phyloP scores from a whole-genome alignment of 2,888 invertebrate genomes.

The Eremobia ochroleuca region DNA sequence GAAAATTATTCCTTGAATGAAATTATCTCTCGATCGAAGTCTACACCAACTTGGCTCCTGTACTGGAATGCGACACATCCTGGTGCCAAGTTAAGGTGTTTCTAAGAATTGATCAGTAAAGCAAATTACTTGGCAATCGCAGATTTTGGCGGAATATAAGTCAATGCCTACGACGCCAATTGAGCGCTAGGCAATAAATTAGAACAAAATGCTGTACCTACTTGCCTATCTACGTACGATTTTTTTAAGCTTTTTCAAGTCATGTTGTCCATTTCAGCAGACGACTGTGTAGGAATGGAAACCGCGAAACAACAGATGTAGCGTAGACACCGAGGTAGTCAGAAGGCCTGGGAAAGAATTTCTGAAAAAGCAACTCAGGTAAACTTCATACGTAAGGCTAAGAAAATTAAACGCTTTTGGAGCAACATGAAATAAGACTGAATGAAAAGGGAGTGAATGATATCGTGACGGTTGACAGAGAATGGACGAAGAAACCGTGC shows the following conservation, averaged over 20 bases:
- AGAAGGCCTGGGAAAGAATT: background rate
- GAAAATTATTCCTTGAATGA: too few species aligned
- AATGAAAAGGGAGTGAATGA: too few species aligned
- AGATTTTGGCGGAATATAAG: constrained; percentile 14
- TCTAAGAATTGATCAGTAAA: constrained; percentile 48
- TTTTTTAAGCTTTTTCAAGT: background rate
- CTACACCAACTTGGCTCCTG: constrained; percentile 23
- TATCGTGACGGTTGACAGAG: too few species aligned
- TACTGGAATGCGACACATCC: constrained; percentile 26
- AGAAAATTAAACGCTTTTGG: background rate
- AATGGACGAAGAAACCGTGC: too few species aligned
- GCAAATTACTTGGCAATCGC: constrained; percentile 48
- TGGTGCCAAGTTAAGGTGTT: constrained; percentile 42
- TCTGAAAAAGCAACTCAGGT: background rate
- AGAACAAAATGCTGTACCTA: background rate
- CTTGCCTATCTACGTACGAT: too few species aligned
- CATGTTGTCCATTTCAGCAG: background rate
- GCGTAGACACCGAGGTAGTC: too few species aligned
- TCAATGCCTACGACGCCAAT: background rate
- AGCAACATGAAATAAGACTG: background rate
- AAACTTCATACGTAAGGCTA: background rate
- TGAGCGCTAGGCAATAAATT: background rate
- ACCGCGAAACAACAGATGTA: background rate
- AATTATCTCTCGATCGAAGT: too few species aligned
- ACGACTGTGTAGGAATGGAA: too few species aligned